Conservation (phyloP, 1,140 invertebrate genomes). For the Drosophila ironensis region DNA sequence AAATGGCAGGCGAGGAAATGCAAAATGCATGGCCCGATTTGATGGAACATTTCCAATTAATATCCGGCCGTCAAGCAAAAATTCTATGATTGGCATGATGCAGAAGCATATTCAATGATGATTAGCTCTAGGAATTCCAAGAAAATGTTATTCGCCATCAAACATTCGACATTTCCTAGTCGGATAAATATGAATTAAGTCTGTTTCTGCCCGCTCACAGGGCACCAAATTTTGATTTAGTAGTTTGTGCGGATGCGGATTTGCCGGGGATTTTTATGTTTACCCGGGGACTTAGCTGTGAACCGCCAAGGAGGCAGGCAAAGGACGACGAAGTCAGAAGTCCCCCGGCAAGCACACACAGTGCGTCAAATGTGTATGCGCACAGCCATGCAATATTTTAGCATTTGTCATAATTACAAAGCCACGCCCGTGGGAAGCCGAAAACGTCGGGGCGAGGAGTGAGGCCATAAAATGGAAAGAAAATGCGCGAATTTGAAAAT, state of each 20-base stretch:
- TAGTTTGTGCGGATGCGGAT: constrained; percentile 23
- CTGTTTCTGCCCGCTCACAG: too few species aligned
- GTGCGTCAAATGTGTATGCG: constrained; percentile 15
- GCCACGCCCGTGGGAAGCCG: constrained; percentile 39
- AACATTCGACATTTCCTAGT: too few species aligned
- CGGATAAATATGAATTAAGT: too few species aligned
- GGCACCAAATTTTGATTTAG: constrained; percentile 50
- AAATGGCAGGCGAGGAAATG: constrained; percentile 12
- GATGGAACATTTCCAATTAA: not conserved
- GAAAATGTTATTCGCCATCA: too few species aligned
- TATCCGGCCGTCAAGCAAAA: constrained; percentile 1
- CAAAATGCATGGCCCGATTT: constrained; percentile 12
- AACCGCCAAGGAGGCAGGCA: constrained; percentile 9
- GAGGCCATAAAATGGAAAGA: constrained; percentile 66
- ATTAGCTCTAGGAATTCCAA: too few species aligned
- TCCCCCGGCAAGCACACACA: constrained; percentile 41
- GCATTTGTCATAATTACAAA: constrained; percentile 78
- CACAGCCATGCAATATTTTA: constrained; percentile 63
- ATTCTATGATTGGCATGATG: too few species aligned
- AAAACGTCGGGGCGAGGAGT: constrained; percentile 23
- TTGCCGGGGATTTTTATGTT: constrained; percentile 55
- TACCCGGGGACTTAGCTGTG: constrained; percentile 54
- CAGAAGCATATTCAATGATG: too few species aligned
- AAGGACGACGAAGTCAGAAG: constrained; percentile 50
- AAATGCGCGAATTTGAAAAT: constrained; percentile 73